phyloP scores from a whole-genome alignment of 2,113 vertebrate genomes.

The Tragelaphus strepsiceros region DNA sequence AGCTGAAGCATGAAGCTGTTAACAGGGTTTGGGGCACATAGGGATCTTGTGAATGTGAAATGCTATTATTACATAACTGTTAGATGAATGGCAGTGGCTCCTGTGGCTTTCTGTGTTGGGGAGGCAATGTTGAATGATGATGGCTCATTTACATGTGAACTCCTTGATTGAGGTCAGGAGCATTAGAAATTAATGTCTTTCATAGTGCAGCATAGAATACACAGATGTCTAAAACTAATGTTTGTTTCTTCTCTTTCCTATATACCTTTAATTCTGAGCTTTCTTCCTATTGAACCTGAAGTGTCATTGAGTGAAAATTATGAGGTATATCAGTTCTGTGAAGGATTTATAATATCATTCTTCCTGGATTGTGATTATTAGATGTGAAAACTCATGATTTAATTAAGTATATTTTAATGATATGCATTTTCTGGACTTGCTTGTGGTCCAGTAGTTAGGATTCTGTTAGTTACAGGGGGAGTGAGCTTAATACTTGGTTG shows the following conservation, averaged over 20 bases:
- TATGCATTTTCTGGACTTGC: not conserved
- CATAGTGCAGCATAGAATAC: not conserved
- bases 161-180: not conserved
- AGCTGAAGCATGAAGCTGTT: not conserved
- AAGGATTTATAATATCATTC: not conserved
- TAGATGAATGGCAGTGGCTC: not conserved
- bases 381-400: conserved; percentile 14
- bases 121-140: not conserved
- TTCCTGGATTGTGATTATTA: conserved; percentile 19
- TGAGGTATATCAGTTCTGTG: not conserved
- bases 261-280: not conserved
- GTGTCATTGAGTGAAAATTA: not conserved
- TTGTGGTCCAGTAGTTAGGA: not conserved
- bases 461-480: not conserved
- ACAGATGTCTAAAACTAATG: not conserved
- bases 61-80: not conserved
- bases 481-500: not conserved
- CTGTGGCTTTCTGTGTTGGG: not conserved
- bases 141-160: not conserved
- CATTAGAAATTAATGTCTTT: conserved; percentile 14
- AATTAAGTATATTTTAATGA: not conserved
- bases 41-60: not conserved
- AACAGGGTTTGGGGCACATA: not conserved
- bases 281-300: not conserved
- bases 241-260: not conserved